A percentile compares a stretch with the other conserved stretches of the same genome.
Evolutionary conservation across 1,140 invertebrate species (phyloP).

Genomic region (Goniozus legneri): DNA sequence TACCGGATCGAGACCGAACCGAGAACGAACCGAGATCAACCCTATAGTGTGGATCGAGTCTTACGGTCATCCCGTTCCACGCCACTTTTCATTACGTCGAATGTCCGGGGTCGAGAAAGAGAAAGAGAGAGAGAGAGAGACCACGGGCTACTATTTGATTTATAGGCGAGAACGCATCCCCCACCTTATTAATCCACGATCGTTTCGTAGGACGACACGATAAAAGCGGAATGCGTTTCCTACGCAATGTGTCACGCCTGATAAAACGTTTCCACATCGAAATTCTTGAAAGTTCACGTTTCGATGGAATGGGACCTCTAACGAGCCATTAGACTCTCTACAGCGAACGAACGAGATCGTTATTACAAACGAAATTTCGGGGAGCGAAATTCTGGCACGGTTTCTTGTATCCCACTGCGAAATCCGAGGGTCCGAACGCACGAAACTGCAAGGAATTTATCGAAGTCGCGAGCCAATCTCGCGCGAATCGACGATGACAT

Average conservation of each 20-base stretch:
- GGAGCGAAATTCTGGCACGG: background rate
- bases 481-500: constrained; percentile 30
- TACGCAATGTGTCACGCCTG: too few species aligned
- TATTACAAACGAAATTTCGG: background rate
- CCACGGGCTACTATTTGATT: background rate
- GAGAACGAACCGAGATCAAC: too few species aligned
- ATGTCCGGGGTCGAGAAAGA: background rate
- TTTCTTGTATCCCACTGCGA: background rate
- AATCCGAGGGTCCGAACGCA: background rate
- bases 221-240: too few species aligned
- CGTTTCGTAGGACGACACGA: too few species aligned
- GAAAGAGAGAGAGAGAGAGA: background rate
- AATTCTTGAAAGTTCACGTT: background rate
- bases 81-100: background rate
- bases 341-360: background rate
- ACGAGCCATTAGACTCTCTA: background rate
- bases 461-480: constrained; percentile 16
- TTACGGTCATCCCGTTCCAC: too few species aligned
- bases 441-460: constrained; percentile 3
- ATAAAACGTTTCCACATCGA: background rate
- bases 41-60: too few species aligned
- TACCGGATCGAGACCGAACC: too few species aligned
- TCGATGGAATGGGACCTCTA: background rate
- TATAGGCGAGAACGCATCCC: background rate
- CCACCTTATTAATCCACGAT: background rate